Evolutionary conservation across 2,888 invertebrate genomes (phyloP).

Genomic region (Heliconius charithonia): DNA sequence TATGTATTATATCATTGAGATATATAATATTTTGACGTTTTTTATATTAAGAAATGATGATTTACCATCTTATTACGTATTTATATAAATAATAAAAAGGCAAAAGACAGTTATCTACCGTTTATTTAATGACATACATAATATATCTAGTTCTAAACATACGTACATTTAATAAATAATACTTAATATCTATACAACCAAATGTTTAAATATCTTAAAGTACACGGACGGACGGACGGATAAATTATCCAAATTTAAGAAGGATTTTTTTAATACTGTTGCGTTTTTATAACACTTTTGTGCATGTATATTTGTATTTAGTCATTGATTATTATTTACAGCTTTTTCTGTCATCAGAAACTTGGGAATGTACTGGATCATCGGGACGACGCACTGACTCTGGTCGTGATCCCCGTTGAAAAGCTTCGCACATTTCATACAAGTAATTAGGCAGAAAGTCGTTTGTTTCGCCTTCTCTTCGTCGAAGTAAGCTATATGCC

Average conservation of each 20-base stretch:
- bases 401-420: constrained; percentile 72
- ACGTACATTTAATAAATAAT: not conserved
- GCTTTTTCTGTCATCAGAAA: constrained; percentile 58
- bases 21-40: not conserved
- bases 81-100: not conserved
- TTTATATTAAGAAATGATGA: not conserved
- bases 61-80: not conserved
- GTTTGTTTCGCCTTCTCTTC: constrained; percentile 73
- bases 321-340: constrained; percentile 36
- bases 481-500: constrained; percentile 75
- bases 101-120: not conserved
- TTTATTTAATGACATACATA: constrained; percentile 6
- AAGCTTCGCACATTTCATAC: constrained; percentile 80
- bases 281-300: not conserved
- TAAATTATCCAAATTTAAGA: not conserved
- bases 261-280: not conserved
- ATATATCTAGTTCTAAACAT: not conserved
- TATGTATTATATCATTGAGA: not conserved
- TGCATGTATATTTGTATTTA: not conserved
- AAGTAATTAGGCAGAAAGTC: constrained; percentile 79
- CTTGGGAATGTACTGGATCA: constrained; percentile 55
- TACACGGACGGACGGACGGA: not conserved
- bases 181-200: not conserved
- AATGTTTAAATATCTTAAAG: not conserved
- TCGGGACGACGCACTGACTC: constrained; percentile 69